phyloP scores from a whole-genome alignment of 2,888 invertebrate genomes.

The Saturnia japonica region DNA sequence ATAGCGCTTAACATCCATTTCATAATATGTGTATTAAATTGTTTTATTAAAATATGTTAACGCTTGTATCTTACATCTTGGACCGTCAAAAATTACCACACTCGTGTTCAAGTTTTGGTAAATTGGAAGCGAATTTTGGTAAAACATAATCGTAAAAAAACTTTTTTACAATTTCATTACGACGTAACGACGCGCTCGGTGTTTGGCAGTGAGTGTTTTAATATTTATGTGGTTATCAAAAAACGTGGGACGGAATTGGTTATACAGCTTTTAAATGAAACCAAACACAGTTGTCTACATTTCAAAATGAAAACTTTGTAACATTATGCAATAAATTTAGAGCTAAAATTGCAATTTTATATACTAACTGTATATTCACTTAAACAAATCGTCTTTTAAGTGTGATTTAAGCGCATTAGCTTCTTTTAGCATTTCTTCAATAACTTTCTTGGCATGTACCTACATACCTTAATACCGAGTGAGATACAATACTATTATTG shows the following conservation, averaged over 20 bases:
- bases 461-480: too few relatives aligned
- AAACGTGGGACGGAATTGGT: not conserved
- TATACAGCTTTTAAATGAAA: not conserved
- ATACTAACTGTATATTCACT: too few relatives aligned
- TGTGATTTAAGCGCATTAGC: too few relatives aligned
- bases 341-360: too few relatives aligned
- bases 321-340: too few relatives aligned
- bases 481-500: too few relatives aligned
- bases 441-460: too few relatives aligned
- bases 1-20: too few relatives aligned
- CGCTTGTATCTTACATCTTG: not conserved
- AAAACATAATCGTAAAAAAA: conserved; percentile 9
- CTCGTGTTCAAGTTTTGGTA: not conserved
- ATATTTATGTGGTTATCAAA: not conserved
- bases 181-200: not conserved
- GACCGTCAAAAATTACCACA: not conserved
- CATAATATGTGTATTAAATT: too few relatives aligned
- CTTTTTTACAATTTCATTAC: conserved; percentile 13
- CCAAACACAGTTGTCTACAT: not conserved
- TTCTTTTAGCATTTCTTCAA: too few relatives aligned
- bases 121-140: conserved; percentile 12
- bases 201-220: not conserved
- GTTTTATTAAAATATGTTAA: not conserved
- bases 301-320: not conserved
- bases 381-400: too few relatives aligned